Base-by-base conservation (phyloP, 2,888 invertebrate species). In the Sympetrum striolatum region DNA sequence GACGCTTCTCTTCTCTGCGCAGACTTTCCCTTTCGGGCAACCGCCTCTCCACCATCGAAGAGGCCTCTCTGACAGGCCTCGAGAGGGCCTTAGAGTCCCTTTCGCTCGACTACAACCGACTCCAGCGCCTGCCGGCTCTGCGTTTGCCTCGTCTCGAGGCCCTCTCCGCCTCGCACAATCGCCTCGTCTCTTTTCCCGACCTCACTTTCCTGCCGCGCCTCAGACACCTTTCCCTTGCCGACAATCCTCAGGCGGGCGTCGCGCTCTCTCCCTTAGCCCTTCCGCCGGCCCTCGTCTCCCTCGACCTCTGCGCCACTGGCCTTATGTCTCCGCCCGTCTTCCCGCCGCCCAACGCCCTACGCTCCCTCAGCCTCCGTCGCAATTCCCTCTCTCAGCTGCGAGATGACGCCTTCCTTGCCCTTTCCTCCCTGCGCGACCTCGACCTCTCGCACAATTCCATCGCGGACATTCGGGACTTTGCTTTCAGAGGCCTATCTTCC, bases 241-340 rank as follows among this genome's bases (percentile, higher is more conserved):
- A 95, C 14, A 98, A 98, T 93, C 95, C 95, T 0, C 93, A 98
- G 91, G 96, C 95, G 58, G 96, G 97, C 0, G 97, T 98, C 93
- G 96, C 97, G 94, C 97, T 97, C 37, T 60, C 86, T 0, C 18
- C 86, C 1, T 98, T 98, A 93, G 97, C 97, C 90, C 58, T 90
- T 92, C 97, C 97, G 6, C 90, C 97, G 0, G 96, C 97, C 91
- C 94, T 98, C 80, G 97, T 97, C 94, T 95, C 96, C 91, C 94
- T 98, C 91, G 97, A 98, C 93, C 95, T 98, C 86, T 96, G 97
- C 0, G 95, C 97, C 92, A 98, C 98, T 94, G 96, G 96, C 93
- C 94, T 98, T 79, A 97, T 96, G 92, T 97, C 98, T 93, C 94
- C 98, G 80, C 98, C 97, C 92, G 97, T 97, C 1, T 97, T 97